phyloP scores from a whole-genome alignment of 1,140 invertebrate genomes.

The Dendrolimus punctatus region DNA sequence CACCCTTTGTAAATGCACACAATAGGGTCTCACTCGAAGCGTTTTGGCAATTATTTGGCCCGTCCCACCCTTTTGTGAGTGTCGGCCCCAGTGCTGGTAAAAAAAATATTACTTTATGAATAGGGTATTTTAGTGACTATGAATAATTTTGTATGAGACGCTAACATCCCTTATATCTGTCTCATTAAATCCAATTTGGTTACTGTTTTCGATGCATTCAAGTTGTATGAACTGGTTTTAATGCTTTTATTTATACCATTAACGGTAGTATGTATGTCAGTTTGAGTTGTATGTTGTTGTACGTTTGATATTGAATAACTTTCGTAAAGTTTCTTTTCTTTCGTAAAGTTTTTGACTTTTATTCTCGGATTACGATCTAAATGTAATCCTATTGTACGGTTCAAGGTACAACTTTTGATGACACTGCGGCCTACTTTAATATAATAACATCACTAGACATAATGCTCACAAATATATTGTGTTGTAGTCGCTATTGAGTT shows the following conservation, averaged over 20 bases:
- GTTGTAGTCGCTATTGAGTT: too few relatives aligned
- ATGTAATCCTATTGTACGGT: too few relatives aligned
- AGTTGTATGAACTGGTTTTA: not conserved
- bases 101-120: constrained; percentile 59
- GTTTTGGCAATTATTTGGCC: constrained; percentile 69
- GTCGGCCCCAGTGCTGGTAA: constrained; percentile 55
- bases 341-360: too few relatives aligned
- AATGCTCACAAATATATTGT: too few relatives aligned
- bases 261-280: too few relatives aligned
- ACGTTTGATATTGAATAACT: too few relatives aligned
- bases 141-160: constrained; percentile 67
- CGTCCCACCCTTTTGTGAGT: constrained; percentile 68
- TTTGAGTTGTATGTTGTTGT: too few relatives aligned
- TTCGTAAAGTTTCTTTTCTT: not conserved
- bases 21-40: constrained; percentile 63
- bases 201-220: constrained; percentile 36
- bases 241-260: too few relatives aligned
- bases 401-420: too few relatives aligned
- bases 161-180: constrained; percentile 61
- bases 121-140: constrained; percentile 66
- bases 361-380: too few relatives aligned
- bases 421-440: too few relatives aligned
- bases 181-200: constrained; percentile 68
- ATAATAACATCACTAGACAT: too few relatives aligned
- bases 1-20: constrained; percentile 66